Evolutionary conservation across 2,797 vertebrate genomes (phyloP).

Genomic region (Neopelma chrysocephalum): DNA sequence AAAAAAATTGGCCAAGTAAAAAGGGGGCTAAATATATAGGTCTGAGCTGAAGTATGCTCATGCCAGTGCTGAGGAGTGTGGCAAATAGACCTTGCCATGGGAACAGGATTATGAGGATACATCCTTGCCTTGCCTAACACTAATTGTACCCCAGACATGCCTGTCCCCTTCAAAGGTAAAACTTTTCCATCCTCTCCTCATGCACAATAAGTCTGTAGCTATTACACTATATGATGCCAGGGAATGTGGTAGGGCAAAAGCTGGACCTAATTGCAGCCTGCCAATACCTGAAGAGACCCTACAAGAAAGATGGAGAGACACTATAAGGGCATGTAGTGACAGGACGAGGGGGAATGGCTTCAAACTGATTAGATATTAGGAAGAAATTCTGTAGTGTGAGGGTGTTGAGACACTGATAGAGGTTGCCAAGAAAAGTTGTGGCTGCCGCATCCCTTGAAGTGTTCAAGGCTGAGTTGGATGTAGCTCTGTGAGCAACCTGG

Average conservation of each 20-base stretch:
- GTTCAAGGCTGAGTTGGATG: not conserved
- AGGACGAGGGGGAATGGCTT: not conserved
- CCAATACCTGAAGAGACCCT: not conserved
- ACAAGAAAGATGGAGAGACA: not conserved
- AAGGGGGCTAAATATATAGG: not conserved
- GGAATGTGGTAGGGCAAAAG: not conserved
- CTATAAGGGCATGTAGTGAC: not conserved
- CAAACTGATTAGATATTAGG: not conserved
- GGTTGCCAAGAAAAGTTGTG: not conserved
- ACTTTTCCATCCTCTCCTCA: not conserved
- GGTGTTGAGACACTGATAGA: not conserved
- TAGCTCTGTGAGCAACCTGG: not conserved
- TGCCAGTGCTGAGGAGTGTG: not conserved
- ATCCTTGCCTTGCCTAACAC: not conserved
- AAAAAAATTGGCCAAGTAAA: rapidly evolving
- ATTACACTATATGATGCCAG: not conserved
- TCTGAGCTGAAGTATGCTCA: not conserved
- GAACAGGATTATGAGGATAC: not conserved
- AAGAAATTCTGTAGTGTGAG: not conserved
- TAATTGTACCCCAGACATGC: not conserved
- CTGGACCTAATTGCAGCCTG: not conserved
- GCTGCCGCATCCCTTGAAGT: not conserved
- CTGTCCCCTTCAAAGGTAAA: not conserved
- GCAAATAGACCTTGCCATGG: not conserved
- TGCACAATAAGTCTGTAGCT: not conserved